These are phyloP conservation scores for Syngnathus rostellatus DNA, from an alignment of 2,797 vertebrate species.

Conservation along the genomic window DNA sequence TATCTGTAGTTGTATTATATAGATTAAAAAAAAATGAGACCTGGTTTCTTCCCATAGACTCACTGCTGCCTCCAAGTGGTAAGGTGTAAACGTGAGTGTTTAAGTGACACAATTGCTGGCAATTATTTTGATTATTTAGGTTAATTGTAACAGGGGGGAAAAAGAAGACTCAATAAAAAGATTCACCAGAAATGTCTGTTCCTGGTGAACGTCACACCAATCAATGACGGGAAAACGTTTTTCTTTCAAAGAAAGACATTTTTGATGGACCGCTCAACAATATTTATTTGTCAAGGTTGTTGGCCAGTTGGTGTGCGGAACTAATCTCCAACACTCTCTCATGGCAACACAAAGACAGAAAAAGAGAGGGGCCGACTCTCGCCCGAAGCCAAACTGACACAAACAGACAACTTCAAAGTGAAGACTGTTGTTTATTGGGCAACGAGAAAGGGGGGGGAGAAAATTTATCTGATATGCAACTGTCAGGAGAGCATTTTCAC, in stretches of 20 bases:
- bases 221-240: not conserved
- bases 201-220: too few species aligned
- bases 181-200: not conserved
- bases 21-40: slow-evolving; percentile 4
- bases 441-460: slow-evolving; percentile 42
- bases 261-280: not conserved
- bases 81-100: slow-evolving; percentile 21
- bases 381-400: slow-evolving; percentile 70
- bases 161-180: not conserved
- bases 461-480: slow-evolving; percentile 68
- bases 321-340: slow-evolving; percentile 44
- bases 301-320: slow-evolving; percentile 48
- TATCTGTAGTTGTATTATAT: not conserved
- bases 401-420: slow-evolving; percentile 74
- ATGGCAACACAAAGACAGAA: slow-evolving; percentile 49
- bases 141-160: not conserved
- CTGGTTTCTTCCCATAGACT: slow-evolving; percentile 38
- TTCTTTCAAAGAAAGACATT: not conserved
- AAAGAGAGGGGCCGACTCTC: slow-evolving; percentile 60
- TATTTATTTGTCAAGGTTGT: slow-evolving; percentile 14
- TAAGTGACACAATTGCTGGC: not conserved
- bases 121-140: not conserved
- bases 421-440: slow-evolving; percentile 72
- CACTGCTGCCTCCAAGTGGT: slow-evolving; percentile 59
- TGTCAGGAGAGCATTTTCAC: slow-evolving; percentile 72